Conservation (phyloP, 2,113 vertebrate species). For the Speoplatyrhinus poulsoni region DNA sequence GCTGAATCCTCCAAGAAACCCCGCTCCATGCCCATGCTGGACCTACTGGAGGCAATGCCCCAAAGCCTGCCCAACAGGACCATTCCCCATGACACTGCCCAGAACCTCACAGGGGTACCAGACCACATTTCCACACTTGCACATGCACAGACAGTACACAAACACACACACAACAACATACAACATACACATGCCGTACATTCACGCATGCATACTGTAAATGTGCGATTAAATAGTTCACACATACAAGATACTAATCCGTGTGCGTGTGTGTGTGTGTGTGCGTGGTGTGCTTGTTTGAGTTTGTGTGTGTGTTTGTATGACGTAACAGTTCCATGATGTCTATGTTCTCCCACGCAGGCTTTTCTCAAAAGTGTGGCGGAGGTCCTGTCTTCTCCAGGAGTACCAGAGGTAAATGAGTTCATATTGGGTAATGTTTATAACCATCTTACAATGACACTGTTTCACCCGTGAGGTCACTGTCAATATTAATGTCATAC, state of each 20-base stretch:
- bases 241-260: constrained; percentile 32
- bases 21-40: constrained; percentile 34
- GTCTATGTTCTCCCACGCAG: constrained; percentile 70
- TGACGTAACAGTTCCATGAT: constrained; percentile 51
- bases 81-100: constrained; percentile 74
- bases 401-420: constrained; percentile 70
- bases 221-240: constrained; percentile 31
- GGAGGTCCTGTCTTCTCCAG: constrained; percentile 79
- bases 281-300: no score
- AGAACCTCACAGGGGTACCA: constrained; percentile 84
- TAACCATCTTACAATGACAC: constrained; percentile 2
- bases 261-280: constrained; percentile 7
- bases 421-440: constrained; percentile 28
- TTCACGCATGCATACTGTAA: not conserved
- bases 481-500: not conserved
- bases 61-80: constrained; percentile 72
- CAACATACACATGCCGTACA: constrained; percentile 4
- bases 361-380: constrained; percentile 85
- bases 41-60: constrained; percentile 75
- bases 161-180: constrained; percentile 6
- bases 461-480: not conserved
- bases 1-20: constrained; percentile 48
- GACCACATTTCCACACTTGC: constrained; percentile 4
- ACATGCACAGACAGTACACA: not conserved
- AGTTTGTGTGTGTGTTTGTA: not conserved